These are phyloP conservation scores for Hypanus sabinus DNA, from an alignment of 2,113 vertebrate species.

Conservation along the genomic window DNA sequence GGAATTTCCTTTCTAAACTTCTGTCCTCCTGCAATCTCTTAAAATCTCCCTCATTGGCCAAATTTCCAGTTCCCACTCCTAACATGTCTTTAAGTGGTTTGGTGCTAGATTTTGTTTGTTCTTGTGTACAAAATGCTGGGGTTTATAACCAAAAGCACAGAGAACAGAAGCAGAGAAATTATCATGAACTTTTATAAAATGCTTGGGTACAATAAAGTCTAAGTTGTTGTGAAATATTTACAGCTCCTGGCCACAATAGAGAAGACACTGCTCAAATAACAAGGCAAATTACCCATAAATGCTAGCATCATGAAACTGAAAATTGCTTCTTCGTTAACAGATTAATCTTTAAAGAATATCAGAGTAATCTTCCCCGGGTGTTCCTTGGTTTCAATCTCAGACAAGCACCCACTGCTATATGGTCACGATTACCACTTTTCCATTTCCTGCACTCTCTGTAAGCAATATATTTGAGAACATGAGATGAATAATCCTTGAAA, in stretches of 20 bases:
- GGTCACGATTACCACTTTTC: background rate
- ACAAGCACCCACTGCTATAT: background rate
- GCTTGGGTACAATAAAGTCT: no score
- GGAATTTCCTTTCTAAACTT: background rate
- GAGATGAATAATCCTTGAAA: no score
- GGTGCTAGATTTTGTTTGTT: background rate
- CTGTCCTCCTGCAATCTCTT: background rate
- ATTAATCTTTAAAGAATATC: background rate
- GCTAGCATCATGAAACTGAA: background rate
- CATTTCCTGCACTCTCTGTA: background rate
- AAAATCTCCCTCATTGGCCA: background rate
- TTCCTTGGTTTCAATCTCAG: background rate
- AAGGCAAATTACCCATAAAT: background rate
- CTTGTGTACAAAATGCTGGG: no score
- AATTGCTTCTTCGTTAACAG: background rate
- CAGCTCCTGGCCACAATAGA: background rate
- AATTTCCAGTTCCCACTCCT: background rate
- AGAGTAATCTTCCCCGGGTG: background rate
- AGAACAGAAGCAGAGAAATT: no score
- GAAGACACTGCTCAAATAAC: background rate
- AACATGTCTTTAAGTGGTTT: background rate
- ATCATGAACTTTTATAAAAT: no score
- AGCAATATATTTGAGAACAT: no score
- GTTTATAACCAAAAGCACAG: no score
- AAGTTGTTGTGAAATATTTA: no score